phyloP scores from a whole-genome alignment of 2,797 vertebrate species.

The Capromys pilorides region DNA sequence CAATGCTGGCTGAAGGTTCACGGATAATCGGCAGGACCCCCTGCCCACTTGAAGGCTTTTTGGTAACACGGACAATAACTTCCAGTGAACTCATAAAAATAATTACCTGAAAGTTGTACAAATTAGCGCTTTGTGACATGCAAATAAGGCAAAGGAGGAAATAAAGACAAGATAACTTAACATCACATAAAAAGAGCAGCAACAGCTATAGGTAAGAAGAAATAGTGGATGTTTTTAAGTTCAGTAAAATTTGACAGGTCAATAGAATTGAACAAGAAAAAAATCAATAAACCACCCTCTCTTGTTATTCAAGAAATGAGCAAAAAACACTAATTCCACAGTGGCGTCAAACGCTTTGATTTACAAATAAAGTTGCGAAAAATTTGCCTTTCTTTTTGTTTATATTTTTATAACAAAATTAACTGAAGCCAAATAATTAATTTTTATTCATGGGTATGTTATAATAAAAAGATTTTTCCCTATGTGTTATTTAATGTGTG shows the following conservation, averaged over 20 bases:
- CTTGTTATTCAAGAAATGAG: conserved; percentile 79
- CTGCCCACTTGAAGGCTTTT: not conserved
- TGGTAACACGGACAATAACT: conserved; percentile 59
- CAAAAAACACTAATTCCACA: conserved; percentile 79
- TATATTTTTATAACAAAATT: conserved; percentile 66
- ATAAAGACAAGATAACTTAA: conserved; percentile 36
- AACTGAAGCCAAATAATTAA: conserved; percentile 79
- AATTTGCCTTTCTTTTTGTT: conserved; percentile 78
- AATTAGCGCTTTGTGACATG: conserved; percentile 70
- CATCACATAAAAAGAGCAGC: conserved; percentile 46
- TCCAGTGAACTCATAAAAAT: conserved; percentile 65
- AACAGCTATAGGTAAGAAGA: not conserved
- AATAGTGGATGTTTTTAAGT: conserved; percentile 72
- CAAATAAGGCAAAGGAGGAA: conserved; percentile 66
- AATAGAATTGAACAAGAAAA: conserved; percentile 68
- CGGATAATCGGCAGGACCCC: conserved; percentile 6
- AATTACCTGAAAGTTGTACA: conserved; percentile 68
- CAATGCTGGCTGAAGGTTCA: not conserved
- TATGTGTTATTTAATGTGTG: not conserved
- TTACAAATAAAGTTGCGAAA: conserved; percentile 77
- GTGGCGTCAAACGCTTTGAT: conserved; percentile 74
- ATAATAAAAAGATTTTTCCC: conserved; percentile 68
- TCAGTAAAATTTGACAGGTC: conserved; percentile 76
- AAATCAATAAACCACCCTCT: conserved; percentile 40
- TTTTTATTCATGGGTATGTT: conserved; percentile 75